Evolutionary conservation across 2,797 vertebrate genomes (phyloP).

Genomic region (Aphelocoma californica): DNA sequence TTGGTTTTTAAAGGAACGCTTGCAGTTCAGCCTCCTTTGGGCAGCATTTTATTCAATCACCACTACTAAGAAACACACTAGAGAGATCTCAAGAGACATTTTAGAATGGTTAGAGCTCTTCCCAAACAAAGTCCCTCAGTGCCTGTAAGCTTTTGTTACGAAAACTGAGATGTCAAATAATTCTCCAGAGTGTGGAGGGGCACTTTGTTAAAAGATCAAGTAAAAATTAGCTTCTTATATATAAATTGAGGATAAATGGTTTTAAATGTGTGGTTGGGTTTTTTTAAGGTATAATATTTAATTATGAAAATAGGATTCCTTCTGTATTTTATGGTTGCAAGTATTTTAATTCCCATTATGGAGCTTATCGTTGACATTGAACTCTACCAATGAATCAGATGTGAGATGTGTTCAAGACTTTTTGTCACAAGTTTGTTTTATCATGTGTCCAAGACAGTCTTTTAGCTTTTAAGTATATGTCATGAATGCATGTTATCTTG

Average conservation of each 20-base stretch:
- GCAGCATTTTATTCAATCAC: slow-evolving; percentile 65
- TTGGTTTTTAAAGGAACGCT: slow-evolving; percentile 84
- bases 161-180: slow-evolving; percentile 80
- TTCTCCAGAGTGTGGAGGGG: slow-evolving; percentile 68
- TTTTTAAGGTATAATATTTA: neutral
- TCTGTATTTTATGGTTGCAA: neutral
- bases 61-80: slow-evolving; percentile 67
- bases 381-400: neutral
- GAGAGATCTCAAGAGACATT: slow-evolving; percentile 74
- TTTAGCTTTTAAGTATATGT: neutral
- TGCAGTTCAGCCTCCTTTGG: slow-evolving; percentile 76
- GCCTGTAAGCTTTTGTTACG: slow-evolving; percentile 80
- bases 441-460: neutral
- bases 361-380: neutral
- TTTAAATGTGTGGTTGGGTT: neutral
- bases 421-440: neutral
- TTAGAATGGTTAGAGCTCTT: slow-evolving; percentile 81
- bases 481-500: neutral
- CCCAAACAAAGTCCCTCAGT: slow-evolving; percentile 70
- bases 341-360: neutral
- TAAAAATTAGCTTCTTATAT: slow-evolving; percentile 28
- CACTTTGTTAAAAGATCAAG: slow-evolving; percentile 56
- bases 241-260: neutral
- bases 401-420: neutral
- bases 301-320: neutral